phyloP scores from a whole-genome alignment of 2,797 vertebrate species.

The Acanthurus leucopareius region DNA sequence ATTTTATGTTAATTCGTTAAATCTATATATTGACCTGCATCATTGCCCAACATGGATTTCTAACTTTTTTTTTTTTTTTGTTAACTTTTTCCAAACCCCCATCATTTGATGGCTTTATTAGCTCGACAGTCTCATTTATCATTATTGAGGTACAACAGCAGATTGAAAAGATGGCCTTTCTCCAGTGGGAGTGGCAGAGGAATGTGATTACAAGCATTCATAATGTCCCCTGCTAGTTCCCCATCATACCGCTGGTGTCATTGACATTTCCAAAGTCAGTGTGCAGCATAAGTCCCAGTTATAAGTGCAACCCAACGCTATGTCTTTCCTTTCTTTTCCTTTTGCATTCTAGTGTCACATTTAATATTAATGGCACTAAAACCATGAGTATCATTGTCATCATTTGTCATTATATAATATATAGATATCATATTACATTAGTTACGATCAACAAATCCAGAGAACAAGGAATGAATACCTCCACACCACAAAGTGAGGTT shows the following conservation, averaged over 20 bases:
- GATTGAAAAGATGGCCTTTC: slow-evolving; percentile 57
- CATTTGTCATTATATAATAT: neutral
- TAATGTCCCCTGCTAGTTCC: slow-evolving; percentile 36
- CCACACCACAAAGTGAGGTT: neutral
- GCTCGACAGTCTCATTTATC: slow-evolving; percentile 34
- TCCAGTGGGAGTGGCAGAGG: slow-evolving; percentile 49
- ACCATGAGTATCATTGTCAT: neutral
- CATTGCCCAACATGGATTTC: slow-evolving; percentile 23
- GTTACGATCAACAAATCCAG: neutral
- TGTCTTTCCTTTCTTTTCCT: neutral
- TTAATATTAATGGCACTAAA: neutral
- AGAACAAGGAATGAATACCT: neutral
- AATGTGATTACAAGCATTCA: slow-evolving; percentile 49
- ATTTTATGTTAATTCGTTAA: slow-evolving; percentile 3
- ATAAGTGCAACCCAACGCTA: neutral
- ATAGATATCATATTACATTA: neutral
- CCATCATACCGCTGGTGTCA: slow-evolving; percentile 32
- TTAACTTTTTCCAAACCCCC: slow-evolving; percentile 35
- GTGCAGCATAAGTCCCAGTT: slow-evolving; percentile 14
- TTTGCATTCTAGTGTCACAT: neutral
- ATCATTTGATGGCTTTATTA: slow-evolving; percentile 56
- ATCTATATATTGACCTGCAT: slow-evolving; percentile 12
- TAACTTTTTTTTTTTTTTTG: neutral
- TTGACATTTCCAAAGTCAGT: slow-evolving; percentile 55
- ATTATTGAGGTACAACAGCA: slow-evolving; percentile 49